phyloP scores from a whole-genome alignment of 1,140 invertebrate species.

The Rhopalosiphum maidis region DNA sequence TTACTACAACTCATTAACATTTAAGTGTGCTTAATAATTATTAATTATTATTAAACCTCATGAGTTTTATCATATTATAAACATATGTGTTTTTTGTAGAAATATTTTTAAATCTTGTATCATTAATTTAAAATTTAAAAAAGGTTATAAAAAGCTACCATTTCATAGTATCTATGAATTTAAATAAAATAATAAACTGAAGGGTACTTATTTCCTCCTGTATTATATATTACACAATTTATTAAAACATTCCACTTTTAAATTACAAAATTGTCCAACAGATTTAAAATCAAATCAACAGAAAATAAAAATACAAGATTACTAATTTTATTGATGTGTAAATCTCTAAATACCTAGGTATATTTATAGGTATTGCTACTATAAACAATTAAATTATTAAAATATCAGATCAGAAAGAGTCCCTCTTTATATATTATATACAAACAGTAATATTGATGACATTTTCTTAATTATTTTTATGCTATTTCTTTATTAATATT shows the following conservation, averaged over 20 bases:
- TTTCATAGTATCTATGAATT: neutral
- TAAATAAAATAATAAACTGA: neutral
- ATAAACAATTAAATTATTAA: no score
- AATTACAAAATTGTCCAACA: neutral
- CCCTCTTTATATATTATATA: no score
- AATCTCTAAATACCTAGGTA: no score
- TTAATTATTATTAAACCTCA: neutral
- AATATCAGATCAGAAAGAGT: no score
- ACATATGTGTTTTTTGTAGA: neutral
- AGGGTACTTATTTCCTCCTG: neutral
- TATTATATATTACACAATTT: neutral
- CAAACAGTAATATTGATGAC: no score
- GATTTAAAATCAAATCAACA: no score
- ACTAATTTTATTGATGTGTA: no score
- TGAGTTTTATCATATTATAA: constrained; percentile 1
- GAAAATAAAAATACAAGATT: no score
- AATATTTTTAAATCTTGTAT: constrained; percentile 8
- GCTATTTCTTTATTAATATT: no score
- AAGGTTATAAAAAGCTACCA: neutral
- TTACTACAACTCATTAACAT: constrained; percentile 6
- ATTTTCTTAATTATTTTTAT: no score
- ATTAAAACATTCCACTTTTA: neutral
- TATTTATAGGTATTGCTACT: no score
- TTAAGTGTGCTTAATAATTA: no score
- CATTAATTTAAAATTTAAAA: neutral